phyloP scores from a whole-genome alignment of 1,140 invertebrate genomes.

The Caenorhabditis latens region DNA sequence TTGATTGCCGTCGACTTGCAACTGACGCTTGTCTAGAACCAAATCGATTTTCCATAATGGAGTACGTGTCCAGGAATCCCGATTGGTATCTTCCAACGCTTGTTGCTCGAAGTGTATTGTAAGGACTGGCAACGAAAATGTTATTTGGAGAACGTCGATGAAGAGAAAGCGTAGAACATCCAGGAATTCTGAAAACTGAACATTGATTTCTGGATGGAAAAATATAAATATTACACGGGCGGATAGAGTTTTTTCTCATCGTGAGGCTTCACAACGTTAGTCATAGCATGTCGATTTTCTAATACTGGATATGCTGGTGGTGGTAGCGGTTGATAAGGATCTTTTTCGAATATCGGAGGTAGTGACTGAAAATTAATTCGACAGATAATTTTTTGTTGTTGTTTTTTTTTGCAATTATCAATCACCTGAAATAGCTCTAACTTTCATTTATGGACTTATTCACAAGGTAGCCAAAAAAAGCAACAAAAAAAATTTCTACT shows the following conservation, averaged over 20 bases:
- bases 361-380: constrained; percentile 70
- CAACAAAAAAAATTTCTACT: too few relatives aligned
- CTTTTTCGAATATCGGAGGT: constrained; percentile 73
- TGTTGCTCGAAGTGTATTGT: constrained; percentile 75
- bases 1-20: constrained; percentile 66
- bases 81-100: constrained; percentile 71
- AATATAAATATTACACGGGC: constrained; percentile 71
- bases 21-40: constrained; percentile 30
- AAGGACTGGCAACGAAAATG: constrained; percentile 75
- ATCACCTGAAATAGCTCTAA: too few relatives aligned
- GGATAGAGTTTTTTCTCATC: constrained; percentile 77
- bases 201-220: neutral
- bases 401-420: neutral
- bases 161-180: constrained; percentile 76
- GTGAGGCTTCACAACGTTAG: constrained; percentile 71
- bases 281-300: constrained; percentile 73
- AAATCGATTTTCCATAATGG: constrained; percentile 32
- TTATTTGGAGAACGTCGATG: constrained; percentile 69
- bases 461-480: too few relatives aligned
- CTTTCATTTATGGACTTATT: too few relatives aligned
- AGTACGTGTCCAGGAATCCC: constrained; percentile 26
- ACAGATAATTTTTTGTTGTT: neutral
- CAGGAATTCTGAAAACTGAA: constrained; percentile 71
- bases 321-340: constrained; percentile 77
- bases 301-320: constrained; percentile 76